A percentile compares a stretch with the other conserved stretches of the same genome.
Conservation (phyloP, 1,140 invertebrate species). For the Musca domestica region DNA sequence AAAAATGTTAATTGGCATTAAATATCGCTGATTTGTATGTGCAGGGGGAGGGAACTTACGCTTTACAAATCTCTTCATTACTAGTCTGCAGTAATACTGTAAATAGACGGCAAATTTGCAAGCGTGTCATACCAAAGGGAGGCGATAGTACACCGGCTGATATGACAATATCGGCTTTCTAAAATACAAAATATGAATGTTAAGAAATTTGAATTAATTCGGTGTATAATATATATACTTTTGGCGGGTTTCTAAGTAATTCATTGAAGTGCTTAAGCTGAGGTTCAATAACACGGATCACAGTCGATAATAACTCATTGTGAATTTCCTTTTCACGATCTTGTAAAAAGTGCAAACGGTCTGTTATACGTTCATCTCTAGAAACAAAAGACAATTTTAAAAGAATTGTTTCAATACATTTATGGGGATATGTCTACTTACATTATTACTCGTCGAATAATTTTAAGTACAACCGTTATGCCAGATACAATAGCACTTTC, state of each 20-base stretch:
- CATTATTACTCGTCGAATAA: constrained; percentile 59
- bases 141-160: constrained; percentile 60
- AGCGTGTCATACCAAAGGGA: constrained; percentile 73
- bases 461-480: constrained; percentile 72
- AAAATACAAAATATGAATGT: neutral
- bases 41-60: constrained; percentile 45
- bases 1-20: neutral
- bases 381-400: neutral
- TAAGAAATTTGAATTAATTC: constrained; percentile 26
- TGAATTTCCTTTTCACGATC: constrained; percentile 56
- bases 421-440: constrained; percentile 30
- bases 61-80: constrained; percentile 58
- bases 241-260: constrained; percentile 70
- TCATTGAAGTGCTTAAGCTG: constrained; percentile 71
- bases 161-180: constrained; percentile 45
- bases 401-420: neutral
- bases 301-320: constrained; percentile 59
- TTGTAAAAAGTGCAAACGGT: constrained; percentile 44
- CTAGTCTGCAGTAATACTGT: constrained; percentile 68
- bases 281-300: constrained; percentile 64
- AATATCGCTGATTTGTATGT: neutral
- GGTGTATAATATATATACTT: constrained; percentile 54
- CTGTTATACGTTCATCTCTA: constrained; percentile 49
- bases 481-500: constrained; percentile 78
- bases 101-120: constrained; percentile 74